Base-by-base conservation (phyloP, 2,888 invertebrate genomes). In the Rotaria macrura region DNA sequence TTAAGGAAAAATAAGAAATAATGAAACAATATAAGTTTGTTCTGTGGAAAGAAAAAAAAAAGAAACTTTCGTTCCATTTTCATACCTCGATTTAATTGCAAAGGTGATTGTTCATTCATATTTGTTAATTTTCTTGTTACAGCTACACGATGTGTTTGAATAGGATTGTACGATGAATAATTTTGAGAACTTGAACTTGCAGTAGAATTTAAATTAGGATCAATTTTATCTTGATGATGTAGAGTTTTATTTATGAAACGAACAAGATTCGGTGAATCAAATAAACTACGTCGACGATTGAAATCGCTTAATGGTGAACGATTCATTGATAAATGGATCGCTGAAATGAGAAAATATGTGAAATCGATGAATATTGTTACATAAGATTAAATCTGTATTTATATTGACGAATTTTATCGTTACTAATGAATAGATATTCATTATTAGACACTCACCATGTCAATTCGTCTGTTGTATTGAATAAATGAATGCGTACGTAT, bases 31-130 rank as follows among this genome's bases (percentile, higher is more conserved):
- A n/a, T n/a, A n/a, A n/a, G n/a, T n/a, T n/a, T n/a, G n/a, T n/a
- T n/a, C n/a, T n/a, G n/a, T 25, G 1, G 29, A n/a, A 12, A 43
- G 20, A 79, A 79, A 10, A 43, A 38, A 79, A 9, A 12, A 12
- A 12, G 25, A 38, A 40, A 25, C 4, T 25, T 25, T 20, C 1
- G 9, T 43, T 72, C 25, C 0, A 20, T 23, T 43, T 49, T 49
- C 49, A 14, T 43, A 79, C 79, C 79, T 43, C 43, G 40, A 79
- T 79, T 79, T 43, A 79, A 79, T 43, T 79, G 79, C 34, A 79
- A 79, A 6, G 79, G 43, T 0, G 79, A 79, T 79, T 43, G 43
- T 79, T 43, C 43, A 43, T 79, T 79, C 40, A 65, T 65, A n/a
- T 79, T 79, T 10, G 79, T 43, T 43, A 43, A n/a, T 79, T 43